These are phyloP conservation scores for Virgularia gustaviana DNA, from an alignment of 92 coral and sea anemone species.

Conservation along the genomic window DNA sequence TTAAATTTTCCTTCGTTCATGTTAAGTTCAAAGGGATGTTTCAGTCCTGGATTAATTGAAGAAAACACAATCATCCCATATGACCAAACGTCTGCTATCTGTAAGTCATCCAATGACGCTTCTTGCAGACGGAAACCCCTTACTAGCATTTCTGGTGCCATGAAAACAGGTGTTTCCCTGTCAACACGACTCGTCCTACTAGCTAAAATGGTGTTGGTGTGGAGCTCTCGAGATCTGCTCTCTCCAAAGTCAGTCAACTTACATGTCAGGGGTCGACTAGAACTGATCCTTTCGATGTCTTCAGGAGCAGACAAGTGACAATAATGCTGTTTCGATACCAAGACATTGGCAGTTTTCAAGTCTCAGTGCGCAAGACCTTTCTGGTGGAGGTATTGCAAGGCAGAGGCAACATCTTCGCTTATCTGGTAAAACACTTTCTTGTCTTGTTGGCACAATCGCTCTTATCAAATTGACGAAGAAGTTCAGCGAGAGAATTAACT, in stretches of 20 bases:
- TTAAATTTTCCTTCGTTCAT: neutral
- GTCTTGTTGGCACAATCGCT: slow-evolving; percentile 2
- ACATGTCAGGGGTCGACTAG: slow-evolving; percentile 35
- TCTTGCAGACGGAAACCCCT: slow-evolving; percentile 3
- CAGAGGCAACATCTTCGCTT: slow-evolving; percentile 9
- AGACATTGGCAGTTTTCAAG: slow-evolving; percentile 43
- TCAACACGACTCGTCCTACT: slow-evolving; percentile 34
- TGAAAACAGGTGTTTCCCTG: slow-evolving; percentile 44
- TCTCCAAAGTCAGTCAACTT: slow-evolving; percentile 55
- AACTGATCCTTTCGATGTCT: slow-evolving; percentile 9
- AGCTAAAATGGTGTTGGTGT: slow-evolving; percentile 50
- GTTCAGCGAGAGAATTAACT: slow-evolving; percentile 40
- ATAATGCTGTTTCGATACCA: slow-evolving; percentile 46
- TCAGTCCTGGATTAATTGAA: slow-evolving; percentile 37
- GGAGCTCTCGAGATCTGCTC: slow-evolving; percentile 34
- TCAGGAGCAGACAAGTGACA: neutral
- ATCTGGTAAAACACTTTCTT: slow-evolving; percentile 14
- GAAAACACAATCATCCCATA: slow-evolving; percentile 43
- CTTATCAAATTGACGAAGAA: slow-evolving; percentile 14
- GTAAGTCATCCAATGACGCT: slow-evolving; percentile 19
- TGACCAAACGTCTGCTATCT: slow-evolving; percentile 47
- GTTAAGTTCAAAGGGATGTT: slow-evolving; percentile 29
- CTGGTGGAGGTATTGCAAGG: slow-evolving; percentile 5
- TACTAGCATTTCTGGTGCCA: slow-evolving; percentile 54
- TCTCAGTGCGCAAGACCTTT: slow-evolving; percentile 46